phyloP scores from a whole-genome alignment of 64 coral and sea anemone species.

The Pocillopora verrucosa region DNA sequence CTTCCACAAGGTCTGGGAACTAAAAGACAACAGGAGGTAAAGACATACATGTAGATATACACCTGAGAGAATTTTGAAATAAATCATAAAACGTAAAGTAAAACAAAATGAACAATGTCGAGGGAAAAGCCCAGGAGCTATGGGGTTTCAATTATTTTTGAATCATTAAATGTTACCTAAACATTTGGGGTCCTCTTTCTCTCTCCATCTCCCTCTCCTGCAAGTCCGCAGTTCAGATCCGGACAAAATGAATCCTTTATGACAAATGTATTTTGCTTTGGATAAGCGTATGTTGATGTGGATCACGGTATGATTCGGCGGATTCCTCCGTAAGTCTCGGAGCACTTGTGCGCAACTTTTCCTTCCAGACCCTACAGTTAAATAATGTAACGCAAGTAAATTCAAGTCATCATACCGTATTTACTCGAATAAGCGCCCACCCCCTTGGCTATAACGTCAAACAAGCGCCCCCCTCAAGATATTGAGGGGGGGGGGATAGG shows the following conservation, averaged over 20 bases:
- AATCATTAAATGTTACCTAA: background rate
- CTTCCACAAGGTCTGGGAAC: background rate
- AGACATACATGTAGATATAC: background rate
- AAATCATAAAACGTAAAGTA: too few relatives aligned
- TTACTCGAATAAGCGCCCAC: too few relatives aligned
- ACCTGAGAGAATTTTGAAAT: too few relatives aligned
- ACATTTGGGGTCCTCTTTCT: background rate
- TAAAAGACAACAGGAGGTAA: background rate
- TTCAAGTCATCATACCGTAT: too few relatives aligned
- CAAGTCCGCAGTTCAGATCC: background rate
- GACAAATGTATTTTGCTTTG: background rate
- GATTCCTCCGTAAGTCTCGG: slow-evolving; percentile 3
- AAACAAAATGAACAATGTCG: too few relatives aligned
- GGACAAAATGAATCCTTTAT: background rate
- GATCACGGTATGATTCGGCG: background rate
- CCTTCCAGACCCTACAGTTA: background rate
- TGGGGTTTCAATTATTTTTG: background rate
- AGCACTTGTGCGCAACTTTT: background rate
- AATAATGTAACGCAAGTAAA: background rate
- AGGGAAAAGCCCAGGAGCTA: too few relatives aligned
- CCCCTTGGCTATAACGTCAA: too few relatives aligned
- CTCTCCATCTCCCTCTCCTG: background rate
- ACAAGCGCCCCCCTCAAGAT: too few relatives aligned
- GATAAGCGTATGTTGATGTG: background rate
- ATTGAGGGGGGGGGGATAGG: too few relatives aligned